phyloP scores from a whole-genome alignment of 2,888 invertebrate genomes.

The Cerceris rybyensis region DNA sequence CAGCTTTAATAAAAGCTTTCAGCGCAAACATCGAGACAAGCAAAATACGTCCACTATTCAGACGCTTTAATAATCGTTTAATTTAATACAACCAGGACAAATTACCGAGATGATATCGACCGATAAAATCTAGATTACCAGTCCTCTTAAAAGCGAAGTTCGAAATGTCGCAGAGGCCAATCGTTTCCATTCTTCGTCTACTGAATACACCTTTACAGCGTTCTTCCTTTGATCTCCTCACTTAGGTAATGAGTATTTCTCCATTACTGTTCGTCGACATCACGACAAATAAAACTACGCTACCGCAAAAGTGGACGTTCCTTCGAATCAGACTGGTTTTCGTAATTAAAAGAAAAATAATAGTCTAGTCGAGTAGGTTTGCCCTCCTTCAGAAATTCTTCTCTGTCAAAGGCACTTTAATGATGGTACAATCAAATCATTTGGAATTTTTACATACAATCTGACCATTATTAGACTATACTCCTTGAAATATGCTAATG shows the following conservation, averaged over 20 bases:
- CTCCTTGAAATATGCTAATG: neutral
- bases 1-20: no score
- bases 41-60: no score
- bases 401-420: neutral
- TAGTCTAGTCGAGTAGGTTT: conserved; percentile 23
- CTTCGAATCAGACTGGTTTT: conserved; percentile 41
- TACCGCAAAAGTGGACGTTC: conserved; percentile 47
- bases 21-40: no score
- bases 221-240: conserved; percentile 45
- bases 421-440: neutral
- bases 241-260: conserved; percentile 53
- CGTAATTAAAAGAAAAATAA: conserved; percentile 46
- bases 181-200: conserved; percentile 25
- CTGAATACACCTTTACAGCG: conserved; percentile 20
- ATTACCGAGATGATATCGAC: no score
- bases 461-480: neutral
- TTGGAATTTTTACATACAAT: neutral
- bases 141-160: conserved; percentile 11
- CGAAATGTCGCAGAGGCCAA: conserved; percentile 34
- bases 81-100: no score
- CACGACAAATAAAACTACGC: conserved; percentile 38
- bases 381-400: neutral
- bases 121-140: neutral
- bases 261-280: conserved; percentile 15
- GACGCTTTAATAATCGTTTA: no score